These are phyloP conservation scores for Calephelis perditalis DNA, from an alignment of 2,888 invertebrate species.

Conservation along the genomic window DNA sequence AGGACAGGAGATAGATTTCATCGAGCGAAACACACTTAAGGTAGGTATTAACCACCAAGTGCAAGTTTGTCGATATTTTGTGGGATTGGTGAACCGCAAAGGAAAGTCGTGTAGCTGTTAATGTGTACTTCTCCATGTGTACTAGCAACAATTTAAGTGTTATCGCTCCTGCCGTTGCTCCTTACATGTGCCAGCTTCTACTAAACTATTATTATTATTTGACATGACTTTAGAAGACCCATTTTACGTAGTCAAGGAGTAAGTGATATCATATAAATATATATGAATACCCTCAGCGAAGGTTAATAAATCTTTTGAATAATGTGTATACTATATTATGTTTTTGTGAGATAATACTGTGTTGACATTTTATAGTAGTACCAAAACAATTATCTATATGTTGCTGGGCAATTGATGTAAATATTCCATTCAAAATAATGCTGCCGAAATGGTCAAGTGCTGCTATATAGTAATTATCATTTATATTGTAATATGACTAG, in stretches of 20 bases:
- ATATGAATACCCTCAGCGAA: slow-evolving; percentile 19
- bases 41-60: slow-evolving; percentile 63
- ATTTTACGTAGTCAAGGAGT: slow-evolving; percentile 99
- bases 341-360: too few species aligned
- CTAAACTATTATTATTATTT: slow-evolving; percentile 61
- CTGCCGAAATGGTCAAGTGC: too few species aligned
- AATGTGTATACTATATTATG: too few species aligned
- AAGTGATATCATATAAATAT: slow-evolving; percentile 68
- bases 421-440: too few species aligned
- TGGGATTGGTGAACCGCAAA: slow-evolving; percentile 53
- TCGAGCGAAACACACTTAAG: slow-evolving; percentile 51
- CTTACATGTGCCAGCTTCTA: slow-evolving; percentile 55
- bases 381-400: too few species aligned
- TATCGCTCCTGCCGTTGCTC: slow-evolving; percentile 30
- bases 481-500: too few species aligned
- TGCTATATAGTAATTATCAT: too few species aligned
- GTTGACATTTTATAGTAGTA: too few species aligned
- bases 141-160: slow-evolving; percentile 25
- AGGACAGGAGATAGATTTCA: slow-evolving; percentile 57
- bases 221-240: slow-evolving; percentile 99
- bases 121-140: slow-evolving; percentile 38
- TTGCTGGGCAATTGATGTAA: too few species aligned
- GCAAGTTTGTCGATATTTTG: slow-evolving; percentile 67
- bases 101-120: slow-evolving; percentile 43
- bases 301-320: too few species aligned